Evolutionary conservation across 2,797 vertebrate species (phyloP), one percentile per base, ranked within the genome.

Genomic region (Xenops minutus): DNA sequence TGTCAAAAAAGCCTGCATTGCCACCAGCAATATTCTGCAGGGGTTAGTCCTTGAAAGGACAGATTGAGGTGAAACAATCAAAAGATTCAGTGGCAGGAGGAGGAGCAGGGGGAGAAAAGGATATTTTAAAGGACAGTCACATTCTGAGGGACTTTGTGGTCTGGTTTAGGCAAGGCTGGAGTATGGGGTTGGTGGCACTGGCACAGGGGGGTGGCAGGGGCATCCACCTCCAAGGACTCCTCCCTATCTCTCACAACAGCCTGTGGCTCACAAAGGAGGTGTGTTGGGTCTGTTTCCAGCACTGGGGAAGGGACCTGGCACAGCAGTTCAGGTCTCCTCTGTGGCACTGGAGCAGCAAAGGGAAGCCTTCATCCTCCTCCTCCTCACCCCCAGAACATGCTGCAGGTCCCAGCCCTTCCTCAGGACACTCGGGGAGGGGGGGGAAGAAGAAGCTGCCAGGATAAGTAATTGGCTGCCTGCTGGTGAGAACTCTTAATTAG

Each of bases 1-100:
- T 88, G 94, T 85, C 95, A 95, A 54, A 90, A 54, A 88, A 88
- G 86, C 24, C 83, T 36, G 34, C 37, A 5, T 24, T 3, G 54
- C 89, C 93, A 94, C 81, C 91, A 96, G 94, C 82, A 34, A 56
- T 15, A 19, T 81, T 79, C 90, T 81, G 76, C 83, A 69, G 95
- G 84, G 91, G 55, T 68, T 80, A 51, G 66, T 3, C 74, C 94
- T 82, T 62, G 87, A 89, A 92, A 96, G 83, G 91, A 92, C 91
- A 92, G 59, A 76, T 6, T 29, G 92, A 95, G 81, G 84, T 68
- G 89, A 94, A 96, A 80, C 80, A 46, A 94, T 18, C 6, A 9
- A 83, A 89, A 92, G 59, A 89, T 29, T 49, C 56, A 34, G 37
- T 9, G 19, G 84, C 9, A 21, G 48, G 8, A 36, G 26, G 12